phyloP scores from a whole-genome alignment of 2,888 invertebrate genomes.

The Euphydryas editha region DNA sequence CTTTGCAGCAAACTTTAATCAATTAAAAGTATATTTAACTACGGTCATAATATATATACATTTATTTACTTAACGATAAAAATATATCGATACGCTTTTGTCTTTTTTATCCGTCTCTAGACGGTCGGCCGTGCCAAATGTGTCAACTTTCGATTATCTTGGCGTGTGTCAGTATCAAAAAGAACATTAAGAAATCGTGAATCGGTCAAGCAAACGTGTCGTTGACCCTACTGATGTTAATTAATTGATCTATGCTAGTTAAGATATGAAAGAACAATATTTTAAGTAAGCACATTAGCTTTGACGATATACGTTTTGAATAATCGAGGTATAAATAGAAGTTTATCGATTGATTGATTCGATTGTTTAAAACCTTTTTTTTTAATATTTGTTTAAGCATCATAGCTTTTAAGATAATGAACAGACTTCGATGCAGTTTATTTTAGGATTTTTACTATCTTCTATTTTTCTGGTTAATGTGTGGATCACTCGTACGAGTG shows the following conservation, averaged over 20 bases:
- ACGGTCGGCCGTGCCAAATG: constrained; percentile 61
- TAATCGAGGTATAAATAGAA: too few species aligned
- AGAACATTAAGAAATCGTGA: constrained; percentile 30
- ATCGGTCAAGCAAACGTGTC: constrained; percentile 34
- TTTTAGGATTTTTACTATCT: too few species aligned
- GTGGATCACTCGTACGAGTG: too few species aligned
- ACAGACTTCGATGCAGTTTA: too few species aligned
- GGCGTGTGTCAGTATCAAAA: constrained; percentile 33
- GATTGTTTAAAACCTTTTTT: too few species aligned
- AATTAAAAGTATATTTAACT: not conserved
- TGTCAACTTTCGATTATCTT: constrained; percentile 53
- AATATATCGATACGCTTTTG: constrained; percentile 16
- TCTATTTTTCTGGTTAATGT: too few species aligned
- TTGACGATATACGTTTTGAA: too few species aligned
- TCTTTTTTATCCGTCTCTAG: constrained; percentile 28
- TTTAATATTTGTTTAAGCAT: too few species aligned
- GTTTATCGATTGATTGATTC: too few species aligned
- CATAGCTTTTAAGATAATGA: too few species aligned
- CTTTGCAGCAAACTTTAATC: too few species aligned
- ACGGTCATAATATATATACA: not conserved
- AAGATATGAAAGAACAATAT: not conserved
- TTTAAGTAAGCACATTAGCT: too few species aligned
- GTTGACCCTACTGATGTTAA: constrained; percentile 32
- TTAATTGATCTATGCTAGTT: constrained; percentile 27
- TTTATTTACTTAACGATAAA: not conserved